A percentile compares a stretch with the other conserved stretches of the same genome.
These are phyloP conservation scores for Thalassarche chlororhynchos DNA, from an alignment of 2,113 vertebrate genomes.

Conservation along the genomic window DNA sequence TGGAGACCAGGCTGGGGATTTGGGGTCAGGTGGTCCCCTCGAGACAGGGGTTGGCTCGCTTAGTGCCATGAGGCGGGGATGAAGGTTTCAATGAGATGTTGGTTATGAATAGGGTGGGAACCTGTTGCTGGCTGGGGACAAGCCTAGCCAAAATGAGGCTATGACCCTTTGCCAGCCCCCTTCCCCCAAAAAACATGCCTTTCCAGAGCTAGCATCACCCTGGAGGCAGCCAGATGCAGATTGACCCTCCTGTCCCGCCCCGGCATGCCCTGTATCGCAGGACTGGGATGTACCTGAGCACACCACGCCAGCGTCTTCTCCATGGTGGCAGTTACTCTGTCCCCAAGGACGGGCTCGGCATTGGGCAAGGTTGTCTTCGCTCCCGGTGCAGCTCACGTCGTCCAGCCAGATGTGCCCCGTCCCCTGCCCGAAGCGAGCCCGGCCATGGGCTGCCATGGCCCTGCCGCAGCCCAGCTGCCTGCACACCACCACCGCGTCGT, in stretches of 20 bases:
- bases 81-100: background rate
- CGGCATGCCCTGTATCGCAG: background rate
- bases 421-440: background rate
- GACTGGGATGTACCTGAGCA: background rate
- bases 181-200: background rate
- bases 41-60: background rate
- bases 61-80: background rate
- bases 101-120: background rate
- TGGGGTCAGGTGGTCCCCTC: fast-evolving
- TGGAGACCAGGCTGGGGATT: background rate
- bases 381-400: background rate
- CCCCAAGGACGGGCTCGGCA: background rate
- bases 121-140: background rate
- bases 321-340: background rate
- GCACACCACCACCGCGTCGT: background rate
- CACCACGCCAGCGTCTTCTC: background rate
- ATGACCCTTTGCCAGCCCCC: background rate
- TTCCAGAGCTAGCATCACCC: background rate
- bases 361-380: fast-evolving
- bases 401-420: background rate
- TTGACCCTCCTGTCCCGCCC: background rate
- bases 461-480: background rate
- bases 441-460: fast-evolving
- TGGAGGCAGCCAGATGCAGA: background rate
- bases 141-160: background rate